phyloP scores from a whole-genome alignment of 2,888 invertebrate species.

The Yponomeuta evonymella region DNA sequence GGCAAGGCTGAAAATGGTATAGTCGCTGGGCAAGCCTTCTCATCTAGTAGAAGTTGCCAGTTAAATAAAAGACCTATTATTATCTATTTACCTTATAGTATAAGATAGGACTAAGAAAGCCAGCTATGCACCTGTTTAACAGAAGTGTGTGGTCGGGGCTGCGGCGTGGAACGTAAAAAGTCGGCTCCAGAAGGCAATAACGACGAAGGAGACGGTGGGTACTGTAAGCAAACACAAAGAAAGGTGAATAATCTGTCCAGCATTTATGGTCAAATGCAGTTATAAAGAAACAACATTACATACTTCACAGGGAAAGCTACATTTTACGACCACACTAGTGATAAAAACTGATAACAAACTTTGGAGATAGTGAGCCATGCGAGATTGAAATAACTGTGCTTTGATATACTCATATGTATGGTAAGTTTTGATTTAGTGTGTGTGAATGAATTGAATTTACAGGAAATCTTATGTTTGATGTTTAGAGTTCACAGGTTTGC shows the following conservation, averaged over 20 bases:
- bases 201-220: conserved; percentile 83
- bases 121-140: conserved; percentile 60
- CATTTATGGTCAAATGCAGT: background rate
- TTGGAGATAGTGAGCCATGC: background rate
- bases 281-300: background rate
- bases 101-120: background rate
- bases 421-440: background rate
- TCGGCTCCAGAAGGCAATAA: conserved; percentile 71
- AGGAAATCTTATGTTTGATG: too few species aligned
- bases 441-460: too few species aligned
- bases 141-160: conserved; percentile 66
- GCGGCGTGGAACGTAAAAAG: conserved; percentile 74
- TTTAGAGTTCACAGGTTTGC: too few species aligned
- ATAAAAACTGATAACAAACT: background rate
- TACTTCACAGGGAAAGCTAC: background rate
- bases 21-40: too few species aligned
- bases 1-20: too few species aligned
- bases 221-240: conserved; percentile 58
- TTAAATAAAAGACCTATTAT: too few species aligned
- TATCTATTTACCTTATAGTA: too few species aligned
- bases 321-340: background rate
- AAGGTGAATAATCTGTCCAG: conserved; percentile 56
- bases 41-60: too few species aligned
- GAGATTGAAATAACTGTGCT: background rate
- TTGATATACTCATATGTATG: background rate